Base-by-base conservation (phyloP, 2,113 vertebrate species). In the Brachypodius melanocephalos region DNA sequence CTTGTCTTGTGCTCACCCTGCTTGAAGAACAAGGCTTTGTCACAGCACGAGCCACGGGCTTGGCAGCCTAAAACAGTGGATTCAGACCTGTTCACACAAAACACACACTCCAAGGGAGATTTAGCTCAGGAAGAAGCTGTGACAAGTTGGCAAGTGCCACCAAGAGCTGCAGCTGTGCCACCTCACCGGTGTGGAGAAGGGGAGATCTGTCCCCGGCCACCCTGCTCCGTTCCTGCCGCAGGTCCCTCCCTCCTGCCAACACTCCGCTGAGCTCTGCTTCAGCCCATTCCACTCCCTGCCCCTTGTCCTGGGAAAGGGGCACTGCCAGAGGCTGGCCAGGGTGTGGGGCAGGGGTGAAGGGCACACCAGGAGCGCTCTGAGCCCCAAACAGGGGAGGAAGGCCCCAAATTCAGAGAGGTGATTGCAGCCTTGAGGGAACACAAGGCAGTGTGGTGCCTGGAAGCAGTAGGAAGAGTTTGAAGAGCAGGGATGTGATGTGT, bases 381-480 rank as follows among this genome's bases (percentile, higher is more conserved):
- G 14, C 15, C 20, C 45, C 5, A 1, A 5, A 32, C 4, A 4
- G 5, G 19, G 20, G 3, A 62, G 28, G n/a, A 88, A 45, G 66
- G 22, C 2, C 19, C 36, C 77, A 69, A 15, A 49, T 12, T 22
- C 45, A 18, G 34, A 17, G 12, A 18, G 24, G 28, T 0, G 0
- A 12, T 1, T n/a, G 57, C 10, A 52, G 51, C 20, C 10, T 11
- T 25, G 36, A 2, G 48, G 55, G 17, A 31, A 17, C 24, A 15
- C 1, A 0, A 31, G 0, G 0, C 20, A 17, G 14, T 3, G 24
- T 10, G 4, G 2, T 14, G 77, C 55, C 65, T 48, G 59, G 67
- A 36, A 85, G n/a, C 31, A 45, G 63, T 0, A 17, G 26, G 10
- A 57, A 63, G 14, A 55, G 67, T 28, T 18, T 32, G 34, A 65